These are phyloP conservation scores for Caenorhabditis sp. DNA, from an alignment of 2,888 invertebrate genomes.

Conservation along the genomic window DNA sequence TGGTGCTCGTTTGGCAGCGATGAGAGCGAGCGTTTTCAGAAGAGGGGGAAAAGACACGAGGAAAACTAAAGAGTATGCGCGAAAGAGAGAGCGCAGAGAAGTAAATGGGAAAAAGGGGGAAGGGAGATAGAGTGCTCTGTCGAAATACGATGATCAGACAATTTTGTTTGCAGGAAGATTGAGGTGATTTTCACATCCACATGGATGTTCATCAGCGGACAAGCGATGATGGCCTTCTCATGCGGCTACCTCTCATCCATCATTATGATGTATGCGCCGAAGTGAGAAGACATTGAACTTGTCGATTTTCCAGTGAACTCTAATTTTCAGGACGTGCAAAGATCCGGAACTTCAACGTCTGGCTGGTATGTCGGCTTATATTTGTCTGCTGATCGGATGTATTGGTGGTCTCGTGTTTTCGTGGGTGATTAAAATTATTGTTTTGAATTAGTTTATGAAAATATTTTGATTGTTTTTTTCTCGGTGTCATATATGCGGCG, in stretches of 20 bases:
- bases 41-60: too few species aligned
- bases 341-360: conserved; percentile 21
- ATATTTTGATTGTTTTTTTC: neutral
- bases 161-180: too few species aligned
- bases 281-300: too few species aligned
- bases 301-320: too few species aligned
- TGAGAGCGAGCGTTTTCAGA: too few species aligned
- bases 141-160: too few species aligned
- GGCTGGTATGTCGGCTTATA: conserved; percentile 34
- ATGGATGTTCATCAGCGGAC: conserved; percentile 62
- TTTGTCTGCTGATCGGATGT: conserved; percentile 27
- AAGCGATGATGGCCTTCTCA: conserved; percentile 82
- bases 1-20: too few species aligned
- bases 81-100: too few species aligned
- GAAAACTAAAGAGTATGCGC: too few species aligned
- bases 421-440: conserved; percentile 20
- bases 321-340: conserved; percentile 12
- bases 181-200: conserved; percentile 83
- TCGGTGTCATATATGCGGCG: too few species aligned
- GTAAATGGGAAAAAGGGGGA: too few species aligned
- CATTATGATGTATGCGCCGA: conserved; percentile 90
- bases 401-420: conserved; percentile 25
- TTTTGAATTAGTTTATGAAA: neutral
- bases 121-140: too few species aligned
- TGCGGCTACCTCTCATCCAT: conserved; percentile 92